A percentile compares a stretch with the other conserved stretches of the same genome.
Evolutionary conservation across 2,113 vertebrate genomes (phyloP).

Genomic region (Paracyprichromis sp.): DNA sequence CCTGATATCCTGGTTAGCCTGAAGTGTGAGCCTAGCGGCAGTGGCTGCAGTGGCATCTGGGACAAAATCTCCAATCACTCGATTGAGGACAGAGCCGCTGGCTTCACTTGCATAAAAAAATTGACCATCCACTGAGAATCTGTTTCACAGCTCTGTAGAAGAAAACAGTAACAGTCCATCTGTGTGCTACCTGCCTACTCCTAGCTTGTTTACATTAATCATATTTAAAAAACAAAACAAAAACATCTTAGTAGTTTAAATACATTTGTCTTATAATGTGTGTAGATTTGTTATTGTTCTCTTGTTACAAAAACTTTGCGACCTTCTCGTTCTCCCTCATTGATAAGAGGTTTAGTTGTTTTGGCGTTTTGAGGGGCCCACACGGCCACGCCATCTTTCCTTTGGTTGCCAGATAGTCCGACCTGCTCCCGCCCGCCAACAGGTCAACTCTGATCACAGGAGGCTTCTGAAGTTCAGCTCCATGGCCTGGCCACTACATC

Average conservation of each 20-base stretch:
- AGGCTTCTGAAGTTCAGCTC: not conserved
- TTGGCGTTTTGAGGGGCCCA: slow-evolving; percentile 8
- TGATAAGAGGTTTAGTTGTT: slow-evolving; percentile 61
- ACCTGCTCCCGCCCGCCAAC: not conserved
- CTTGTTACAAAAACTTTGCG: slow-evolving; percentile 22
- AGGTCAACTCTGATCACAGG: slow-evolving; percentile 5
- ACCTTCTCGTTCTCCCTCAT: not conserved
- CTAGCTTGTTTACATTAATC: not conserved
- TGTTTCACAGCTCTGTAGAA: slow-evolving; percentile 66
- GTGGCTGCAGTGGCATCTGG: not conserved
- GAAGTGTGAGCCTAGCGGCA: slow-evolving; percentile 30
- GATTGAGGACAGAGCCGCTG: slow-evolving; percentile 23
- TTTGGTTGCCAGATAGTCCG: slow-evolving; percentile 58
- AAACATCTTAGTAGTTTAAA: slow-evolving; percentile 52
- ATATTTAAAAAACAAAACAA: slow-evolving; percentile 24
- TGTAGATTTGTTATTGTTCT: slow-evolving; percentile 39
- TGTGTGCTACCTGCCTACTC: slow-evolving; percentile 40
- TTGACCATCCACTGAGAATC: slow-evolving; percentile 30
- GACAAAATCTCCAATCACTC: not conserved
- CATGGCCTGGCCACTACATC: slow-evolving; percentile 38
- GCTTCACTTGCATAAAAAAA: slow-evolving; percentile 60
- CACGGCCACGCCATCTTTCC: slow-evolving; percentile 24
- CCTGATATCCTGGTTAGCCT: slow-evolving; percentile 64
- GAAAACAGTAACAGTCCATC: slow-evolving; percentile 41
- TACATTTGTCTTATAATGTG: slow-evolving; percentile 57